Base-by-base conservation (phyloP, 2,888 invertebrate genomes). In the Drosophila tanythrix region DNA sequence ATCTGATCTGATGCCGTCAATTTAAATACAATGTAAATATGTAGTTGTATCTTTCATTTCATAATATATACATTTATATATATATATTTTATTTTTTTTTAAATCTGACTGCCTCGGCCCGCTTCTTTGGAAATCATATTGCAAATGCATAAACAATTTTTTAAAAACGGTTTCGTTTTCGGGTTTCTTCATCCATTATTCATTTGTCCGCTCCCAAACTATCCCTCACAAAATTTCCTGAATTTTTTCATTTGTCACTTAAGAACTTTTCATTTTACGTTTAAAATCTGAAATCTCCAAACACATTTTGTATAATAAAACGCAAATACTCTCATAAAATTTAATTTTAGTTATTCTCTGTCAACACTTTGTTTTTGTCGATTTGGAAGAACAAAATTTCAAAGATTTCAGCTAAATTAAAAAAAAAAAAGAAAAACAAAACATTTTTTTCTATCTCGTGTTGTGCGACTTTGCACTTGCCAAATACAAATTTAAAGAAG, bases 321-420 rank as follows among this genome's bases (percentile, higher is more conserved):
- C 63, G 69, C 58, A 71, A 83, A 69, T 67, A 81, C 55, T 67
- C 60, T 81, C 71, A 83, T 76, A 64, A 76, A 76, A 57, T 33
- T 71, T 74, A 51, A 67, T 80, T 87, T 88, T 76, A 76, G 65
- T 88, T 83, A 77, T 71, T 80, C 76, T 86, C 72, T 83, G 72
- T 81, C 83, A 79, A 81, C 68, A 83, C 63, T 86, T 88, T 78
- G 66, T 74, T 86, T 84, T 46, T 71, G 46, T 83, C 77, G 79
- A 81, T 81, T 83, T 82, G 70, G 62, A 76, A 67, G 56, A 61
- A 62, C 68, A 84, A 55, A 66, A 72, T 50, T 43, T 40, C 67
- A 69, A 70, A 72, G 72, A 86, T 80, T 83, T 85, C 73, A 85
- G 88, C 74, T 60, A 79, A 82, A 81, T 73, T 79, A 59, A 48